Percentiles rank a stretch among this genome's conserved stretches.
Conservation (phyloP, 1,140 invertebrate species). For the Rhagoletis zephyria region DNA sequence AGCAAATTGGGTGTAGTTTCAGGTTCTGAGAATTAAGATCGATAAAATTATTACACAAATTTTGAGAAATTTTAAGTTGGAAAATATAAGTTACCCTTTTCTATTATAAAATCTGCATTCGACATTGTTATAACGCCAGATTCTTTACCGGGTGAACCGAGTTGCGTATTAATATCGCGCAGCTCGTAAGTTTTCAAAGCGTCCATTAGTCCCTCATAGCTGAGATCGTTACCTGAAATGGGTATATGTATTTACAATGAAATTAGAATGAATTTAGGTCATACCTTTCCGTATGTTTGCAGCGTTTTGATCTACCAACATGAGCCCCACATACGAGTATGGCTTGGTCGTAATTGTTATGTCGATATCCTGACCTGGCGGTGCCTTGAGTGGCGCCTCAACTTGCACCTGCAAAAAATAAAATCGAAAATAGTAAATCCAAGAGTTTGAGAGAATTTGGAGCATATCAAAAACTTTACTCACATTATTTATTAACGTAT, state of each 20-base stretch:
- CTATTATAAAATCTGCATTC: constrained; percentile 68
- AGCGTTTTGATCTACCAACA: constrained; percentile 91
- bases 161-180: constrained; percentile 67
- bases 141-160: constrained; percentile 69
- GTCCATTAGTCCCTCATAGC: constrained; percentile 67
- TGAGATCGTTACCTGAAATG: constrained; percentile 65
- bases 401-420: constrained; percentile 59
- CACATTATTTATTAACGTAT: constrained; percentile 85
- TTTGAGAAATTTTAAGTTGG: background rate
- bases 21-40: constrained; percentile 57
- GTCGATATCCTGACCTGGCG: constrained; percentile 83
- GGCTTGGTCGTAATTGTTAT: constrained; percentile 85
- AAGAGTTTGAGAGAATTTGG: background rate
- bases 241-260: background rate
- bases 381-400: constrained; percentile 76
- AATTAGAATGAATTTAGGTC: too few relatives aligned
- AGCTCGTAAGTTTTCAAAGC: constrained; percentile 73
- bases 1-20: constrained; percentile 62
- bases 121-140: constrained; percentile 71
- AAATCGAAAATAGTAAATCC: background rate
- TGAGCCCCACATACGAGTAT: constrained; percentile 88
- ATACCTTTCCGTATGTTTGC: constrained; percentile 81
- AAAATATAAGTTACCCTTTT: constrained; percentile 60
- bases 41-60: background rate
- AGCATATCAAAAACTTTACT: background rate